Base-by-base conservation (phyloP, 2,113 vertebrate species). In the Mirza zaza region DNA sequence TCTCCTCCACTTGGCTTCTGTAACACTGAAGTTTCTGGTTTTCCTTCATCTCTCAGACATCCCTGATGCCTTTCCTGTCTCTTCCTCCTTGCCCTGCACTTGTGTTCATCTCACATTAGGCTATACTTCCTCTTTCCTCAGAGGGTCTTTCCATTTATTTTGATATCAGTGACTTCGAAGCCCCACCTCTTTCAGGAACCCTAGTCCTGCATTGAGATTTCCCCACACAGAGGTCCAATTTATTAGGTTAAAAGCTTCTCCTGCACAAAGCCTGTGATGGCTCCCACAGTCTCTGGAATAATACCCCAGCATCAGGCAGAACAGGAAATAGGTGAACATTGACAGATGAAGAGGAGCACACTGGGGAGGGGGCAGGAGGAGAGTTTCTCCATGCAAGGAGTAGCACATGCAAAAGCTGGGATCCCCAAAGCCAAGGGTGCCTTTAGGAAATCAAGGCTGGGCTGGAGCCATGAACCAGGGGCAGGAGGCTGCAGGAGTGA, bases 261-360 rank as follows among this genome's bases (percentile, higher is more conserved):
- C 39, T 23, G 6, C 36, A 2, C 45, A 27, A 8, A 63, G 55
- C 55, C 67, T 45, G 27, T 0, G 0, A 4, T 36, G 65, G 50
- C 21, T 86, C 39, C 36, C 34, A 36, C 17, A 25, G 1, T 55
- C 45, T 50, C 39, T 34, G 20, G 39, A 67, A 65, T 15, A n/a
- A 59, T 27, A 6, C 21, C 55, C 0, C 2, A 42, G 68, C 29
- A 8, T 15, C 76, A 87, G 50, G 14, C 27, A 65, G 50, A 57
- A 52, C 1, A 57, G n/a, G 67, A 68, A n/a, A 27, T 4, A 12
- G 1, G 0, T 11, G 42, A 83, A 10, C 63, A 17, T 1, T 1
- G n/a, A 52, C 9, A 15, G n/a, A 10, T 36, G 23, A 12, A 15
- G 39, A 42, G n/a, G 20, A 21, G 55, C 32, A n/a, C 14, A 17